Base-by-base conservation (phyloP, 2,797 vertebrate species). In the Sebastes itinus region DNA sequence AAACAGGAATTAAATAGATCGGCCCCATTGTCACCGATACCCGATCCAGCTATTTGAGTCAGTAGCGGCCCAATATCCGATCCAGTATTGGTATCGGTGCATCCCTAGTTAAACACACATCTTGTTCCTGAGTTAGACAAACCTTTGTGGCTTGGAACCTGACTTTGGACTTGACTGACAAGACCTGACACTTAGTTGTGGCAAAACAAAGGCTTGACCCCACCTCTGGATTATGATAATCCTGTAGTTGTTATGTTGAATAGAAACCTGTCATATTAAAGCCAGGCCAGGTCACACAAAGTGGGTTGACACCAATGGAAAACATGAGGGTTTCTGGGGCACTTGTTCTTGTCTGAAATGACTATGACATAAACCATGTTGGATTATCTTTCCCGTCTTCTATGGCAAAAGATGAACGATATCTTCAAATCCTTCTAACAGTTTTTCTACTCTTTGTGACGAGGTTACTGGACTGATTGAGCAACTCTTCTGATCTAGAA, bases 151-250 rank as follows among this genome's bases (percentile, higher is more conserved):
- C 25, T 72, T 27, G 25, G 20, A 55, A 32, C 20, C 16, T 70
- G 5, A 66, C 58, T 67, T 59, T 85, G 12, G 35, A 67, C 5
- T 23, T 23, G 20, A 52, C 38, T 62, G 61, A 55, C 35, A 75
- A 33, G 54, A 52, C 56, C 33, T 81, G 16, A 72, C 23, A 32
- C 55, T 46, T 13, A 38, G 23, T 63, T 55, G 4, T 68, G 27
- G 54, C 46, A 61, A 70, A 80, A 71, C 49, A 72, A 72, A 80
- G 18, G 30, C 71, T 58, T 78, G 32, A 58, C 14, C 46, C 55
- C 54, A 46, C 49, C 28, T 67, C 38, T 33, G 27, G 28, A 33
- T 54, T 64, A 27, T 13, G 23, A 55, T 59, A 82, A 56, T 67
- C 22, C 56, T 73, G 18, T 46, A 11, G 46, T 38, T 54, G 38